phyloP scores from a whole-genome alignment of 2,888 invertebrate genomes.

The Daptonema setosum region DNA sequence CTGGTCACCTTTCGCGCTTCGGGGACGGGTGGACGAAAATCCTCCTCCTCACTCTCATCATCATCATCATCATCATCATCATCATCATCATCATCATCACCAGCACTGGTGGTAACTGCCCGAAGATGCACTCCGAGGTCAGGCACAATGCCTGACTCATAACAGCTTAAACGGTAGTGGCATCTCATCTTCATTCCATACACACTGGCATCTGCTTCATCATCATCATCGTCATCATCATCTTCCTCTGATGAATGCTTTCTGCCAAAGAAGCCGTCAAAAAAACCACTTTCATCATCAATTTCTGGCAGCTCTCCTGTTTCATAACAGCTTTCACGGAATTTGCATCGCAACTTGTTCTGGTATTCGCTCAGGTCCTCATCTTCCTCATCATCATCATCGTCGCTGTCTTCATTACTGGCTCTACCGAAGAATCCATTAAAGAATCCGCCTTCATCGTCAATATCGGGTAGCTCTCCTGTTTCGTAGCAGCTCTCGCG shows the following conservation, averaged over 20 bases:
- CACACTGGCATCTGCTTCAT: background rate
- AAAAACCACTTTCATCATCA: too few species aligned
- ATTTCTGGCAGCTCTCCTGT: constrained; percentile 3
- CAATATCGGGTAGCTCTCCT: constrained; percentile 8
- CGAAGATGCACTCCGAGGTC: constrained; percentile 6
- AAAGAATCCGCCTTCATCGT: too few species aligned
- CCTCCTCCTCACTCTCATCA: too few species aligned
- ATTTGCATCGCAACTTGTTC: constrained; percentile 15
- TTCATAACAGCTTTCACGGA: constrained; percentile 21
- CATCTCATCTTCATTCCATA: constrained; percentile 11
- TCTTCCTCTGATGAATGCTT: background rate
- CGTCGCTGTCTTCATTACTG: background rate
- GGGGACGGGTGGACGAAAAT: too few species aligned
- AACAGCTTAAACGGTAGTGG: constrained; percentile 19
- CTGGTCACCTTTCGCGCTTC: too few species aligned
- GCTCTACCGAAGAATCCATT: background rate
- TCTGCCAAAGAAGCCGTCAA: background rate
- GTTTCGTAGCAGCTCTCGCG: constrained; percentile 17
- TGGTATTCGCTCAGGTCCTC: constrained; percentile 1
- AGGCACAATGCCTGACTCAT: constrained; percentile 16
- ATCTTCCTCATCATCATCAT: background rate
- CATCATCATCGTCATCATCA: background rate
- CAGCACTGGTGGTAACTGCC: background rate
- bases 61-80: too few species aligned
- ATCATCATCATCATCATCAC: too few species aligned